phyloP scores from a whole-genome alignment of 2,113 vertebrate genomes.

The Saiga tatarica region DNA sequence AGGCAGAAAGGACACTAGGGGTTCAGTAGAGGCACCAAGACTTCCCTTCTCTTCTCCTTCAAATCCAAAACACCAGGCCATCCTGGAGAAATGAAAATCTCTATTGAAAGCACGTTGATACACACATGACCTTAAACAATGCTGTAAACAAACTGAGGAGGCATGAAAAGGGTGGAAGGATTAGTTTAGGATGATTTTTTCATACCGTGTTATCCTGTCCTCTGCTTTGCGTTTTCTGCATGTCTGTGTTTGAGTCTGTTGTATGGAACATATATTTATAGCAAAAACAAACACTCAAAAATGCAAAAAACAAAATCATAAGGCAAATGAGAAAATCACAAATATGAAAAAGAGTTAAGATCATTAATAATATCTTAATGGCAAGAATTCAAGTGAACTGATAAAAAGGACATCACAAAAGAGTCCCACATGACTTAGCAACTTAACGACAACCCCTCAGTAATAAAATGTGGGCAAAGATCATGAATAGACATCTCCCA shows the following conservation, averaged over 20 bases:
- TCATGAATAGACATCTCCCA: neutral
- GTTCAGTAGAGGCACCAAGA: neutral
- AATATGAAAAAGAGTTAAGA: neutral
- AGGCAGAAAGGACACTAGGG: neutral
- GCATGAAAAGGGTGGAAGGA: neutral
- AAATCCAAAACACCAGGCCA: neutral
- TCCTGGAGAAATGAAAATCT: neutral
- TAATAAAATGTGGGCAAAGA: neutral
- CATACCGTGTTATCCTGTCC: neutral
- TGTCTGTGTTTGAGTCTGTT: neutral
- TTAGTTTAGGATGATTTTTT: neutral
- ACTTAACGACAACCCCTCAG: neutral
- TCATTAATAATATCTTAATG: neutral
- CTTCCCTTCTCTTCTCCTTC: neutral
- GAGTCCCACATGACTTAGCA: neutral
- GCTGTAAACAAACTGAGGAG: neutral
- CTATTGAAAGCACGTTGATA: neutral
- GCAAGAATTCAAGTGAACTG: neutral
- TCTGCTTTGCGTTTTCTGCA: neutral
- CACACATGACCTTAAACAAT: neutral
- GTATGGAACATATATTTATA: neutral
- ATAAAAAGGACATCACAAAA: neutral
- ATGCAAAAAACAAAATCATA: neutral
- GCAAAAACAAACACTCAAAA: neutral
- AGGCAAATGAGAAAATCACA: neutral